These are phyloP conservation scores for Archivesica marissinica DNA, from an alignment of 1,140 invertebrate species.

Conservation along the genomic window DNA sequence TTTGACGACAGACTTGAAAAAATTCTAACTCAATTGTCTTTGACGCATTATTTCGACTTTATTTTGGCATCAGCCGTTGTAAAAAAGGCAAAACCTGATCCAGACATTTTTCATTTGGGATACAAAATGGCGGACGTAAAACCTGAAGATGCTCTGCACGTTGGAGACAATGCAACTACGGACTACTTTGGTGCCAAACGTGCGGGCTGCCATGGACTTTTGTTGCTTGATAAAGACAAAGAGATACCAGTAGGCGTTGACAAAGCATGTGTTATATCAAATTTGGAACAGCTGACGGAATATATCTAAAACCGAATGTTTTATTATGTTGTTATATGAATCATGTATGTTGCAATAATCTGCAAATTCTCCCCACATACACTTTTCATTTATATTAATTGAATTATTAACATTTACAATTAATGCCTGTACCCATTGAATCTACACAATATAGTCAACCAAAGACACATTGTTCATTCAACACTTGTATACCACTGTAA, in stretches of 20 bases:
- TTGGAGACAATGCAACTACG: constrained; percentile 90
- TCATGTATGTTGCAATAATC: no score
- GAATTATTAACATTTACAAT: no score
- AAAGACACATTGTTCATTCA: no score
- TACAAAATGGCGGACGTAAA: constrained; percentile 83
- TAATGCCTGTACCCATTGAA: no score
- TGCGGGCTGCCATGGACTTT: constrained; percentile 88
- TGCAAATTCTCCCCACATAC: no score
- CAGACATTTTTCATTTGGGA: constrained; percentile 90
- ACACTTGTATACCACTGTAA: no score
- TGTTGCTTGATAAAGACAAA: constrained; percentile 29
- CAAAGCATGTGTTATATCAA: constrained; percentile 44
- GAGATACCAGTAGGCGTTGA: constrained; percentile 61
- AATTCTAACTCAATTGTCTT: constrained; percentile 87
- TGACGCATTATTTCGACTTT: constrained; percentile 91
- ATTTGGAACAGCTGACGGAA: constrained; percentile 21
- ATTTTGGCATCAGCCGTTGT: constrained; percentile 90
- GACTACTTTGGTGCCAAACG: constrained; percentile 91
- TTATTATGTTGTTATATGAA: no score
- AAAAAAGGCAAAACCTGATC: constrained; percentile 90
- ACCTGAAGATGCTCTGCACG: constrained; percentile 89
- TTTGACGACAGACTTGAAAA: constrained; percentile 91
- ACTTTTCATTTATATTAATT: no score
- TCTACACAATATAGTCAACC: no score
- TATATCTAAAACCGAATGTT: neutral